A percentile compares a stretch with the other conserved stretches of the same genome.
Evolutionary conservation across 2,888 invertebrate genomes (phyloP).

Genomic region (Apeira syringaria): DNA sequence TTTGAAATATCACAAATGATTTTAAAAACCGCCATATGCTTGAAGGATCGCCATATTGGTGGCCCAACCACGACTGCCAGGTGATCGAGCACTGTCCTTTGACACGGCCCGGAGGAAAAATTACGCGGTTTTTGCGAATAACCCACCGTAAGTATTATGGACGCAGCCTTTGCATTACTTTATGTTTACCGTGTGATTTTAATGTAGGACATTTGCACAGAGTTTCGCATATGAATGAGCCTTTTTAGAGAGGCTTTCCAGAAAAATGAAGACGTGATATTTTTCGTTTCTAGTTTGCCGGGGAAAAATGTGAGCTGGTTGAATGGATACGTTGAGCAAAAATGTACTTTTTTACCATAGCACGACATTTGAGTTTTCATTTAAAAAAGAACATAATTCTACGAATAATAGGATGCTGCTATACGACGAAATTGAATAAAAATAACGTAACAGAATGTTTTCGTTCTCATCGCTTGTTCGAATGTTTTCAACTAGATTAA

Average conservation of each 20-base stretch:
- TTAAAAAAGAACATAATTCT: too few species aligned
- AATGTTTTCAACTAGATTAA: too few species aligned
- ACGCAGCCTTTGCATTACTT: constrained; percentile 47
- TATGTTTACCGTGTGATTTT: constrained; percentile 37
- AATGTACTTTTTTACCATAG: too few species aligned
- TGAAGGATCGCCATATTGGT: constrained; percentile 22
- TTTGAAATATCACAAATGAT: too few species aligned
- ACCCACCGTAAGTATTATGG: constrained; percentile 58
- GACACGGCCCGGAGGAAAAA: constrained; percentile 69
- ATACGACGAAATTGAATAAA: too few species aligned
- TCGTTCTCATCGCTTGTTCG: too few species aligned
- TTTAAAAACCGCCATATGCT: too few species aligned
- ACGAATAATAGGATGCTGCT: too few species aligned
- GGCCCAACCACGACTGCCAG: constrained; percentile 54
- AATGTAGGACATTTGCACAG: constrained; percentile 32
- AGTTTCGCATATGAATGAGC: constrained; percentile 2
- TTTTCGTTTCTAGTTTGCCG: background rate
- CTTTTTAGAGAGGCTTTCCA: background rate
- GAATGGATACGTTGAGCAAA: too few species aligned
- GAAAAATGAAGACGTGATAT: background rate
- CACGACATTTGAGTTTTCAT: too few species aligned
- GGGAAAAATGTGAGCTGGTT: too few species aligned
- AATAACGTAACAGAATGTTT: too few species aligned
- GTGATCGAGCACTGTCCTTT: constrained; percentile 77
- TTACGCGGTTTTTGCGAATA: constrained; percentile 66